phyloP scores from a whole-genome alignment of 2,888 invertebrate genomes.

The Galerucella pusilla region DNA sequence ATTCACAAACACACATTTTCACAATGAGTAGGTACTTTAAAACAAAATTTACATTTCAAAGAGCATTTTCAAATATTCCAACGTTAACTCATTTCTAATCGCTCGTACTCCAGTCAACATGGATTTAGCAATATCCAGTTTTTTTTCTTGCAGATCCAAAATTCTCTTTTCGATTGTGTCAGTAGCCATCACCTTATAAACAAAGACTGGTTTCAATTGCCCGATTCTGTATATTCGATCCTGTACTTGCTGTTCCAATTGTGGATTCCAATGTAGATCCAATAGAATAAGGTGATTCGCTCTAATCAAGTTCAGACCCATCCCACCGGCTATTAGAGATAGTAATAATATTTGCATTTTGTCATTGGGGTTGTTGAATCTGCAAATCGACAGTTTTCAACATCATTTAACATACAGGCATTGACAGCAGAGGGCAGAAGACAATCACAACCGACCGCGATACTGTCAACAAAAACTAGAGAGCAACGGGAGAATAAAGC shows the following conservation, averaged over 20 bases:
- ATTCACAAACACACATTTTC: too few species aligned
- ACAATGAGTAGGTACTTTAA: not conserved
- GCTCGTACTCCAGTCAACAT: constrained; percentile 79
- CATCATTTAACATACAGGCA: not conserved
- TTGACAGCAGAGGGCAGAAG: not conserved
- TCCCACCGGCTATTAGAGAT: constrained; percentile 93
- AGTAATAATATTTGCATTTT: constrained; percentile 80
- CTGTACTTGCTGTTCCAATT: constrained; percentile 93
- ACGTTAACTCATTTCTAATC: constrained; percentile 76
- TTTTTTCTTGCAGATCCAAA: constrained; percentile 80
- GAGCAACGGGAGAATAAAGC: too few species aligned
- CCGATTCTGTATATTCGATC: constrained; percentile 94
- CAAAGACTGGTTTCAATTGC: constrained; percentile 81
- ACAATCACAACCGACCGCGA: too few species aligned
- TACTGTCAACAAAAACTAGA: too few species aligned
- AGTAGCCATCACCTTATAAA: constrained; percentile 88
- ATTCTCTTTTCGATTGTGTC: constrained; percentile 93
- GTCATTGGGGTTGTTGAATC: constrained; percentile 73
- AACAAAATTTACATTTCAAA: constrained; percentile 67
- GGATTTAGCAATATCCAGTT: constrained; percentile 79
- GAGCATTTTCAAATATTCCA: constrained; percentile 81
- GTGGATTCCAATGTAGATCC: constrained; percentile 98
- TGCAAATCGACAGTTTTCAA: constrained; percentile 11
- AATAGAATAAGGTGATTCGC: constrained; percentile 91
- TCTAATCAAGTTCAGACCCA: constrained; percentile 92